Conservation (phyloP, 2,888 invertebrate genomes). For the Steinernema carpocapsae region DNA sequence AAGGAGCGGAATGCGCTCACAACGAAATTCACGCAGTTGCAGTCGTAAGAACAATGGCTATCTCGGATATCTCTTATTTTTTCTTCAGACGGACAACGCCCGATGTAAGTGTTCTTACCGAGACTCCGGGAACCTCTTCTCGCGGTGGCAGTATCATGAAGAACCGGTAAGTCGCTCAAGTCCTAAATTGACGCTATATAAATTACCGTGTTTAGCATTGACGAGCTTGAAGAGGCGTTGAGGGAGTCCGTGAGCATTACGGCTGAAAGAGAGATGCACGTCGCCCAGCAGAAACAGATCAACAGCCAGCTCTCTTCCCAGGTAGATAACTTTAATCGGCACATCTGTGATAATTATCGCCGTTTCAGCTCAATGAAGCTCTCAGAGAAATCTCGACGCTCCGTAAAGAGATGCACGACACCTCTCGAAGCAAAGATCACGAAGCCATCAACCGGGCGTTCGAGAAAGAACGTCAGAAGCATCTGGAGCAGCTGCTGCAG, state of each 20-base stretch:
- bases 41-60: background rate
- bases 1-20: slow-evolving; percentile 66
- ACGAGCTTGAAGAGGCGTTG: slow-evolving; percentile 83
- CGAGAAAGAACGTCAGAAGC: slow-evolving; percentile 75
- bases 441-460: slow-evolving; percentile 76
- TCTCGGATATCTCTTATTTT: background rate
- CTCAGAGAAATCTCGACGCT: background rate
- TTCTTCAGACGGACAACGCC: background rate
- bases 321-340: slow-evolving; percentile 23
- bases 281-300: slow-evolving; percentile 71
- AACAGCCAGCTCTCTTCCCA: slow-evolving; percentile 68
- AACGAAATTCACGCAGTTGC: slow-evolving; percentile 38
- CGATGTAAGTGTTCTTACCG: background rate
- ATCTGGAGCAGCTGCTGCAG: slow-evolving; percentile 80
- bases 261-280: slow-evolving; percentile 72
- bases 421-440: slow-evolving; percentile 73
- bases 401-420: slow-evolving; percentile 68
- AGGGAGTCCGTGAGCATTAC: slow-evolving; percentile 78
- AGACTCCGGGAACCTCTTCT: slow-evolving; percentile 23
- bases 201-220: slow-evolving; percentile 72
- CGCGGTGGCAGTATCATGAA: slow-evolving; percentile 28
- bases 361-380: background rate
- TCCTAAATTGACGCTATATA: slow-evolving; percentile 22
- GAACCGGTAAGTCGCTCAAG: slow-evolving; percentile 36
- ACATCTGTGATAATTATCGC: background rate